Evolutionary conservation across 2,113 vertebrate species (phyloP).

Genomic region (Phoxinus phoxinus): DNA sequence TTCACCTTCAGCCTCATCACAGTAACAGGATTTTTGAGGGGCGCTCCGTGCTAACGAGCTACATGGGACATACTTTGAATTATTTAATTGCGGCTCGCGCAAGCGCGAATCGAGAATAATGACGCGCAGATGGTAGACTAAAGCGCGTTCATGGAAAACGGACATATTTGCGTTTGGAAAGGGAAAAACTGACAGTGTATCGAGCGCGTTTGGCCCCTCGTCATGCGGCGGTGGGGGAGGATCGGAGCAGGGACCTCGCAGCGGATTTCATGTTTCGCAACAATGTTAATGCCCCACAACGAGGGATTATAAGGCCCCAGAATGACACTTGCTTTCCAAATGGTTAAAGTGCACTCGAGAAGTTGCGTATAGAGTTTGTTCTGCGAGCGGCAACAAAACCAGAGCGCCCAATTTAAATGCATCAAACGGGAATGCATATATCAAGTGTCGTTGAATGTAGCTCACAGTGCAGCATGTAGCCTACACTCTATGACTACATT

Average conservation of each 20-base stretch:
- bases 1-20: conserved; percentile 6
- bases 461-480: not conserved
- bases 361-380: conserved; percentile 23
- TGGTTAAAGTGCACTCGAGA: conserved; percentile 28
- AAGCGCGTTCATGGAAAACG: conserved; percentile 46
- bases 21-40: conserved; percentile 65
- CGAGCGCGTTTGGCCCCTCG: conserved; percentile 62
- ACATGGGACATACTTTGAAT: conserved; percentile 73
- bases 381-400: not conserved
- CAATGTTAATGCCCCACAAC: conserved; percentile 54
- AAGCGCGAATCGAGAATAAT: conserved; percentile 15
- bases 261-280: conserved; percentile 54
- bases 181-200: conserved; percentile 42
- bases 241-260: conserved; percentile 65
- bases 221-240: conserved; percentile 79
- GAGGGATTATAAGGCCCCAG: conserved; percentile 54
- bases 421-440: not conserved
- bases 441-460: not conserved
- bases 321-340: conserved; percentile 51
- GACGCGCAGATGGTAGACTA: conserved; percentile 63
- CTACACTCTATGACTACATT: not conserved
- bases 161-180: conserved; percentile 39
- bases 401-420: not conserved
- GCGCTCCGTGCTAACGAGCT: conserved; percentile 75
- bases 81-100: conserved; percentile 50